Conservation (phyloP, 2,888 invertebrate species). For the Sisyra nigra region DNA sequence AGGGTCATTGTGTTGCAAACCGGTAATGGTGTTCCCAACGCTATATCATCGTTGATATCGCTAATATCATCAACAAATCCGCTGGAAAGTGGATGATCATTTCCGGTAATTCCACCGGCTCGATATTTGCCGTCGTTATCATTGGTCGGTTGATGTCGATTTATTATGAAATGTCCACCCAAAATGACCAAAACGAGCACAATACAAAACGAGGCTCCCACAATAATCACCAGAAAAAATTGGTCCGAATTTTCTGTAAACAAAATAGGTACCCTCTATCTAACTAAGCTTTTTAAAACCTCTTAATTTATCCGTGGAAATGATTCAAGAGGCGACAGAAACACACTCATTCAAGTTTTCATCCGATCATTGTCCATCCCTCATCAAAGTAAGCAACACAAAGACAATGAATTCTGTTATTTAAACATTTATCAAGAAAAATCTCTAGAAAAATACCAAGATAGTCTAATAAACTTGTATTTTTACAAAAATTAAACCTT, state of each 20-base stretch:
- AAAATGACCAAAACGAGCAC: constrained; percentile 56
- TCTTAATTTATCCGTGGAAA: too few relatives aligned
- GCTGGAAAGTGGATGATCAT: constrained; percentile 61
- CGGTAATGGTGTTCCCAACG: constrained; percentile 52
- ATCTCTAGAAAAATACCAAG: too few relatives aligned
- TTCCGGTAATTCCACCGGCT: constrained; percentile 33
- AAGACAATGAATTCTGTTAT: too few relatives aligned
- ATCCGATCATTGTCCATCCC: too few relatives aligned
- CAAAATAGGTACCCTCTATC: too few relatives aligned
- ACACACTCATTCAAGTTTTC: too few relatives aligned
- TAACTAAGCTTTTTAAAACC: too few relatives aligned
- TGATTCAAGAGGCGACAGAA: too few relatives aligned
- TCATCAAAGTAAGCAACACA: too few relatives aligned
- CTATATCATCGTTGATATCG: constrained; percentile 67
- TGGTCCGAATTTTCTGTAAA: constrained; percentile 57
- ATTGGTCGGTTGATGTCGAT: constrained; percentile 38
- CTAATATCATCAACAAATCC: constrained; percentile 78
- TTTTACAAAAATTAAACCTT: too few relatives aligned
- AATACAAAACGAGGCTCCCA: constrained; percentile 55
- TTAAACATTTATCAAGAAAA: too few relatives aligned
- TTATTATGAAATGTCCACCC: constrained; percentile 51
- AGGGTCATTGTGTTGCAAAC: constrained; percentile 28
- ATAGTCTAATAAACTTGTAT: too few relatives aligned
- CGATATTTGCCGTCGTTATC: constrained; percentile 50
- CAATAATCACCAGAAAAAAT: constrained; percentile 69